phyloP scores from a whole-genome alignment of 2,888 invertebrate genomes.

The Phaedon cochleariae region DNA sequence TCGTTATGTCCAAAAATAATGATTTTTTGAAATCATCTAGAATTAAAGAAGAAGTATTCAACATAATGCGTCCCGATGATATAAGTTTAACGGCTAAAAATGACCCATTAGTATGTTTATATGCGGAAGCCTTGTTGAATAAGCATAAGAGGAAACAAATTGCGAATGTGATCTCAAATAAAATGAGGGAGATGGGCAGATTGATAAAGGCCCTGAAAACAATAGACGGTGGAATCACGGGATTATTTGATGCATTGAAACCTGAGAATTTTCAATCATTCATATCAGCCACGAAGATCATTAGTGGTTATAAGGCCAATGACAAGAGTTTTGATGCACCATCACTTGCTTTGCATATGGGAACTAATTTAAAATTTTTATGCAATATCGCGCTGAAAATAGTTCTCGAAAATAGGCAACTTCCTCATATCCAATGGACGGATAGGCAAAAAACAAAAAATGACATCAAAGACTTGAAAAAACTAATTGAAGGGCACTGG shows the following conservation, averaged over 20 bases:
- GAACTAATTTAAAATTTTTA: conserved; percentile 36
- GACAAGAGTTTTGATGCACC: conserved; percentile 33
- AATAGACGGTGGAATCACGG: conserved; percentile 8
- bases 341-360: conserved; percentile 39
- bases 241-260: conserved; percentile 33
- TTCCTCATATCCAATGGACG: conserved; percentile 25
- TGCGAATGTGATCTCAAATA: conserved; percentile 33
- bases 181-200: conserved; percentile 42
- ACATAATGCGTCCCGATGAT: conserved; percentile 40
- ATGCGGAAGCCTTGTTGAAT: conserved; percentile 34
- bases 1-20: conserved; percentile 26
- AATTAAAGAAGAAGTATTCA: conserved; percentile 40
- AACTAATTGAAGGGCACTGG: conserved; percentile 41
- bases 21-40: conserved; percentile 30
- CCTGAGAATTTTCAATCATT: conserved; percentile 32
- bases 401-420: conserved; percentile 29
- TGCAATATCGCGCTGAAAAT: conserved; percentile 34
- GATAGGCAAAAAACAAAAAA: conserved; percentile 20
- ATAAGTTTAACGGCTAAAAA: conserved; percentile 37
- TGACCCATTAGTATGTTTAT: conserved; percentile 40
- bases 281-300: conserved; percentile 28
- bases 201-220: conserved; percentile 29
- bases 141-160: conserved; percentile 44
- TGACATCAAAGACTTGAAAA: conserved; percentile 19
- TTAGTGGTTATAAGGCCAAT: conserved; percentile 34